Evolutionary conservation across 2,113 vertebrate genomes (phyloP).

Genomic region (Cynoglossus semilaevis): DNA sequence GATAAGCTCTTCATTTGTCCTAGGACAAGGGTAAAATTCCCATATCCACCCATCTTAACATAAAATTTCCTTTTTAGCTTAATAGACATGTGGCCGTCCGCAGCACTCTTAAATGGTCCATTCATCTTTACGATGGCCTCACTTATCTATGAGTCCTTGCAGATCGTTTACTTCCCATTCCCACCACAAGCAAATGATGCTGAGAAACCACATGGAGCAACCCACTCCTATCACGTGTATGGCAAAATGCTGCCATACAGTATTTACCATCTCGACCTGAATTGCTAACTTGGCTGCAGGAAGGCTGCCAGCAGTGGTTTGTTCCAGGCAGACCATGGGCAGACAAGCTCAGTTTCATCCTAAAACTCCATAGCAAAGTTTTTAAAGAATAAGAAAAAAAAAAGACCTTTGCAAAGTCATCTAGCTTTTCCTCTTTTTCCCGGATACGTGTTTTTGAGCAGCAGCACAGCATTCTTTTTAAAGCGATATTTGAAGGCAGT

Average conservation of each 20-base stretch:
- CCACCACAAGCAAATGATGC: constrained; percentile 63
- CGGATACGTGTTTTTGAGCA: constrained; percentile 34
- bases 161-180: constrained; percentile 63
- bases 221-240: constrained; percentile 28
- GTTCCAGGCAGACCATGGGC: constrained; percentile 48
- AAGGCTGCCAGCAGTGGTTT: constrained; percentile 47
- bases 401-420: constrained; percentile 39
- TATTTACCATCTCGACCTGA: constrained; percentile 62
- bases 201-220: constrained; percentile 63
- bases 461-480: constrained; percentile 16
- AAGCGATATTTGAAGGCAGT: constrained; percentile 60
- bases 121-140: constrained; percentile 69
- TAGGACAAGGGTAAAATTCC: constrained; percentile 30
- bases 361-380: constrained; percentile 43
- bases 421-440: constrained; percentile 33
- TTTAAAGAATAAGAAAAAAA: constrained; percentile 21
- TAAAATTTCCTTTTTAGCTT: constrained; percentile 20
- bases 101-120: constrained; percentile 54
- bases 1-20: constrained; percentile 27
- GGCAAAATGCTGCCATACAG: constrained; percentile 60
- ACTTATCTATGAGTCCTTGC: constrained; percentile 66
- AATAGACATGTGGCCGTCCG: constrained; percentile 50
- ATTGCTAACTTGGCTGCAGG: constrained; percentile 57
- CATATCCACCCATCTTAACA: constrained; percentile 1
- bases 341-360: constrained; percentile 42